Evolutionary conservation across 1,140 invertebrate genomes (phyloP).

Genomic region (Calephelis nemesis): DNA sequence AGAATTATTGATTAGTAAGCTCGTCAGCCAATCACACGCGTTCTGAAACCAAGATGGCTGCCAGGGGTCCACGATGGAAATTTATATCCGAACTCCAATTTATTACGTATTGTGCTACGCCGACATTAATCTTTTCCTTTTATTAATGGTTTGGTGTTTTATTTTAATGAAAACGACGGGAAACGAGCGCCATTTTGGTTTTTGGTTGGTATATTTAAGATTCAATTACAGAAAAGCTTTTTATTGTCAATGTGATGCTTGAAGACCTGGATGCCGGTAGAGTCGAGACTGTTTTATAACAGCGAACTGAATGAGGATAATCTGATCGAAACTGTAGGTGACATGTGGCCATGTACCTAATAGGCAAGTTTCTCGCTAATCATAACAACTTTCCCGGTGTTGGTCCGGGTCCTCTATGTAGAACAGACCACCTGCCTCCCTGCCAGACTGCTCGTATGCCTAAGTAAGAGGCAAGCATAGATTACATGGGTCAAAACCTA

Average conservation of each 20-base stretch:
- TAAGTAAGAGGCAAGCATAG: no score
- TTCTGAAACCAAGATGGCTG: conserved; percentile 53
- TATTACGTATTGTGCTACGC: conserved; percentile 65
- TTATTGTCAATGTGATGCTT: neutral
- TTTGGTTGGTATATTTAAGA: conserved; percentile 15
- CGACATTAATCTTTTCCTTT: conserved; percentile 72
- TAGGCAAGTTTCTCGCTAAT: no score
- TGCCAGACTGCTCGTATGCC: no score
- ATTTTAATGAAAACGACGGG: conserved; percentile 68
- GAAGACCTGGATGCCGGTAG: neutral
- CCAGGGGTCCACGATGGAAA: conserved; percentile 52
- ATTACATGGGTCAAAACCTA: no score
- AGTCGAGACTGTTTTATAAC: no score
- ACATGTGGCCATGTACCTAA: no score
- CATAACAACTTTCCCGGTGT: no score
- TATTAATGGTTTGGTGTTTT: conserved; percentile 70
- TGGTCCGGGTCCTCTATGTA: no score
- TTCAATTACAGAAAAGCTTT: conserved; percentile 13
- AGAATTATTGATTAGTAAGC: conserved; percentile 63
- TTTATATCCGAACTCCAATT: conserved; percentile 59
- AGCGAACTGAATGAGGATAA: no score
- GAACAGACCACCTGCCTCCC: no score
- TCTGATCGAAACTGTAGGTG: no score
- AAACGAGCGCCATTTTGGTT: conserved; percentile 52
- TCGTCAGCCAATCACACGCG: conserved; percentile 52